Conservation (phyloP, 2,113 vertebrate species). For the Platanista minor region DNA sequence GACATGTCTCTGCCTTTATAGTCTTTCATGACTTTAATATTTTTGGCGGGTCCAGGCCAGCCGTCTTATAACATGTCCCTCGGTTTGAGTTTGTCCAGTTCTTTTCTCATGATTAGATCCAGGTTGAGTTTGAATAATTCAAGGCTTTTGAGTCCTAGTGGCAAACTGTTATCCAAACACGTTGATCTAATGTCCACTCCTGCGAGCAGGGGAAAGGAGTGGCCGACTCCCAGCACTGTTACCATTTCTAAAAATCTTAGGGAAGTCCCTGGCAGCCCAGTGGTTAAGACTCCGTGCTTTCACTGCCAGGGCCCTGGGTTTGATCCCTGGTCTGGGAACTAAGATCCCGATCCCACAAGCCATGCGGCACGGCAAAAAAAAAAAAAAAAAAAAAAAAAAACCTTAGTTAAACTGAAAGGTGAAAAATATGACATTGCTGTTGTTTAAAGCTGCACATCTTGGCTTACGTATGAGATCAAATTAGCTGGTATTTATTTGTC, state of each 20-base stretch:
- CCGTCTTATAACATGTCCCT: not conserved
- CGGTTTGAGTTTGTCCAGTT: not conserved
- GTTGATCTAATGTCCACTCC: too few relatives aligned
- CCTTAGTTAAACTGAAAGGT: not conserved
- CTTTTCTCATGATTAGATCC: not conserved
- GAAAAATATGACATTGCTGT: not conserved
- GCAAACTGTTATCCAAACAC: not conserved
- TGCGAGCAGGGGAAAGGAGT: rapidly evolving
- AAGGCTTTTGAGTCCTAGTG: not conserved
- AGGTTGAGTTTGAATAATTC: not conserved
- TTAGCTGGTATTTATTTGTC: not conserved
- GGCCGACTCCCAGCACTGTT: not conserved
- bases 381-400: not conserved
- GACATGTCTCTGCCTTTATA: not conserved
- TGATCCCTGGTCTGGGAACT: not conserved
- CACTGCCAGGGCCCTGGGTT: not conserved
- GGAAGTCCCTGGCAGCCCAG: not conserved
- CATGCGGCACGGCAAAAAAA: not conserved
- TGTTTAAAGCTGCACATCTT: not conserved
- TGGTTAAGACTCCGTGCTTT: not conserved
- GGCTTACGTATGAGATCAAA: not conserved
- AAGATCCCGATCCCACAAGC: not conserved
- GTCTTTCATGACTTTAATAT: not conserved
- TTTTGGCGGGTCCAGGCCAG: not conserved
- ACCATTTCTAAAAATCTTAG: not conserved